Evolutionary conservation across 1,140 invertebrate genomes (phyloP).

Genomic region (Phenacoccus solenopsis): DNA sequence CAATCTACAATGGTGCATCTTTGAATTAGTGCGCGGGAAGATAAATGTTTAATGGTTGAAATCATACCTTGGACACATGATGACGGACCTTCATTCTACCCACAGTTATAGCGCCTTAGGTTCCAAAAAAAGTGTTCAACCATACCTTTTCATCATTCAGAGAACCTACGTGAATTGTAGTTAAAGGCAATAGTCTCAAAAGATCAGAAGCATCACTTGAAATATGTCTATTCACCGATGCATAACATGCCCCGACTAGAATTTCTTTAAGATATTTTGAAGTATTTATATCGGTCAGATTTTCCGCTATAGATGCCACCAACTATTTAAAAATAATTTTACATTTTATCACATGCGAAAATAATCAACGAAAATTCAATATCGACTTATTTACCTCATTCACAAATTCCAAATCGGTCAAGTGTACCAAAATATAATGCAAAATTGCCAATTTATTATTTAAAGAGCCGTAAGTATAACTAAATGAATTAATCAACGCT

Average conservation of each 20-base stretch:
- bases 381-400: slow-evolving; percentile 18
- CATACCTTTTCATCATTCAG: slow-evolving; percentile 38
- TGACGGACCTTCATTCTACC: too few relatives aligned
- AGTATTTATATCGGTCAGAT: slow-evolving; percentile 38
- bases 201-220: slow-evolving; percentile 51
- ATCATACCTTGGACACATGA: too few relatives aligned
- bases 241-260: slow-evolving; percentile 54
- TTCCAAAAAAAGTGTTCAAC: background rate
- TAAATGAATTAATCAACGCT: slow-evolving; percentile 52
- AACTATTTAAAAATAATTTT: slow-evolving; percentile 30
- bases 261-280: slow-evolving; percentile 61
- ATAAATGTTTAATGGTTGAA: too few relatives aligned
- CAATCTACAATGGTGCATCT: too few relatives aligned
- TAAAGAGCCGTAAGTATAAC: slow-evolving; percentile 26
- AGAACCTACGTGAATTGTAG: slow-evolving; percentile 40
- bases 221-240: slow-evolving; percentile 54
- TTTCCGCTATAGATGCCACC: slow-evolving; percentile 37
- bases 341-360: background rate
- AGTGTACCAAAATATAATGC: slow-evolving; percentile 64
- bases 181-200: slow-evolving; percentile 53
- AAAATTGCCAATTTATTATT: slow-evolving; percentile 52
- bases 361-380: background rate
- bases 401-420: slow-evolving; percentile 52
- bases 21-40: too few relatives aligned
- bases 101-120: too few relatives aligned